Conservation (phyloP, 2,113 vertebrate genomes). For the Sphyrna mokarran region DNA sequence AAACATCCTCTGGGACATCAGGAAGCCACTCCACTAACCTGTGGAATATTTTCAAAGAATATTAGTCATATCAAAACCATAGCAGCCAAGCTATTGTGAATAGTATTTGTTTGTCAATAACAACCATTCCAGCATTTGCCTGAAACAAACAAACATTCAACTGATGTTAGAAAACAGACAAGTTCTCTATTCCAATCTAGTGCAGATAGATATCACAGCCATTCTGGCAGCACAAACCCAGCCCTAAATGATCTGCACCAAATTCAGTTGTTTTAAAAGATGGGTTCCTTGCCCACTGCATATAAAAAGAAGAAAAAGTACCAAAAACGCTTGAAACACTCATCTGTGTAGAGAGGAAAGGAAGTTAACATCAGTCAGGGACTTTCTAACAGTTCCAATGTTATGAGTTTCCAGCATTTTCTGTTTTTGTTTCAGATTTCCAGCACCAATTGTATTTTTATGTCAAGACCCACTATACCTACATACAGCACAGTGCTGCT, state of each 20-base stretch:
- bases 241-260: neutral
- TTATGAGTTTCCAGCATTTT: neutral
- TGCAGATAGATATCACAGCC: neutral
- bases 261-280: neutral
- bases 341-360: neutral
- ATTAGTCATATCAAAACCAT: neutral
- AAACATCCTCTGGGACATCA: constrained; percentile 70
- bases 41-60: neutral
- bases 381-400: neutral
- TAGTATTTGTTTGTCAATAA: neutral
- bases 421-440: neutral
- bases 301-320: neutral
- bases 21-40: constrained; percentile 83
- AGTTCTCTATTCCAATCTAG: neutral
- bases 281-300: neutral
- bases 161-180: neutral
- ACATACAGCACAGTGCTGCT: too few relatives aligned
- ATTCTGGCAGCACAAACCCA: neutral
- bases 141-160: neutral
- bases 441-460: neutral
- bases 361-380: neutral
- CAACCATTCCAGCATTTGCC: neutral
- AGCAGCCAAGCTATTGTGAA: neutral
- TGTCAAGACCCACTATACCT: neutral
- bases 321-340: neutral